Base-by-base conservation (phyloP, 2,888 invertebrate genomes). In the Neocrepidodera transversa region DNA sequence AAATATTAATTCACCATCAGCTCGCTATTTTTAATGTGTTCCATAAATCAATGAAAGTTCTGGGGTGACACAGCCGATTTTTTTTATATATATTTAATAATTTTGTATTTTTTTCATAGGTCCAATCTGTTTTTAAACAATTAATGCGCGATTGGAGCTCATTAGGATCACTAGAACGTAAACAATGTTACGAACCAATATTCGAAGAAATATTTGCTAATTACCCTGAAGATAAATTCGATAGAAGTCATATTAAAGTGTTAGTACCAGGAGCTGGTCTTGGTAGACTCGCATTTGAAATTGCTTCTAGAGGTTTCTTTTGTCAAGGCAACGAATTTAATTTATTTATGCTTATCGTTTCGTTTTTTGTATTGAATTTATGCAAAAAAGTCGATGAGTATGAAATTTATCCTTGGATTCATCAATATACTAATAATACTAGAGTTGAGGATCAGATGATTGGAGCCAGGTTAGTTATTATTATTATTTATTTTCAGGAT, bases 301-400 rank as follows among this genome's bases (percentile, higher is more conserved):
- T 99, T 23, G 96, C 97, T 0, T 86, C 86, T 56, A 84, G 88
- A 13, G 97, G 97, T 1, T 99, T 90, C 81, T 85, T 86, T 7
- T 97, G 97, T 71, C 95, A 97, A 80, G 99, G 97, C 65, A 99
- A 99, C 78, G 99, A 99, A 81, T 97, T 96, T 82, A 96, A 95
- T 20, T 85, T 97, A 32, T 97, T 95, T 79, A 99, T 99, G 98
- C 82, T 99, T 47, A 92, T 98, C 69, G 93, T 95, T 0, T 96
- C 97, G 40, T 94, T 96, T 81, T 98, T 96, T 79, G 90, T 99
- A 57, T 82, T 99, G 40, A 99, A 99, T 82, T 87, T 89, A 81
- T 95, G 86, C 68, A 81, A 81, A 7, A 81, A 83, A 74, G 86
- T 87, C 74, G 89, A 97, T 78, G 84, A 87, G 62, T 89, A 90